Evolutionary conservation across 2,797 vertebrate genomes (phyloP).

Genomic region (Tragopan temminckii): DNA sequence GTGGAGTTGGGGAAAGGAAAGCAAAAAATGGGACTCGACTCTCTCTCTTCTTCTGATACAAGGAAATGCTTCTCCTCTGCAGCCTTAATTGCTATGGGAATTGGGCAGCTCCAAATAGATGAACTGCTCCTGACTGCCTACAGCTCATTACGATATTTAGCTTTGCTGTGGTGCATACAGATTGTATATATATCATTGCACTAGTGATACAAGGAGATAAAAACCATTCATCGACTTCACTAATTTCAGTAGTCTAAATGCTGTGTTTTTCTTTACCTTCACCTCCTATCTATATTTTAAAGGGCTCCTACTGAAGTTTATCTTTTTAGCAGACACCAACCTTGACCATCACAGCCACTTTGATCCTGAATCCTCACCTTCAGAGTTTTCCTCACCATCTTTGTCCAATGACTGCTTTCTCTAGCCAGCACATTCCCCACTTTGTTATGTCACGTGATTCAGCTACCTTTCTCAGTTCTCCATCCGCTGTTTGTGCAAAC

Average conservation of each 20-base stretch:
- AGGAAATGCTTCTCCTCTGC: not conserved
- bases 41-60: not conserved
- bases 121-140: not conserved
- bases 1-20: not conserved
- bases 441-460: not conserved
- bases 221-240: not conserved
- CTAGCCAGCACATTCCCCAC: not conserved
- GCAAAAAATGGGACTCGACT: not conserved
- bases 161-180: not conserved
- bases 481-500: rapidly evolving
- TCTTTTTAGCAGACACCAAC: not conserved
- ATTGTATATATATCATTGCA: not conserved
- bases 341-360: not conserved
- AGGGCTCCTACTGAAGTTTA: not conserved
- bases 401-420: not conserved
- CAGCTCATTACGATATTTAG: not conserved
- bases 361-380: not conserved
- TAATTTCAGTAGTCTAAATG: not conserved
- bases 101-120: not conserved
- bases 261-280: not conserved
- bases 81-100: not conserved
- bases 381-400: not conserved
- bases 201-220: not conserved
- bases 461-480: not conserved
- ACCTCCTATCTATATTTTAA: not conserved